Base-by-base conservation (phyloP, 1,140 invertebrate genomes). In the Bombus fervidus region DNA sequence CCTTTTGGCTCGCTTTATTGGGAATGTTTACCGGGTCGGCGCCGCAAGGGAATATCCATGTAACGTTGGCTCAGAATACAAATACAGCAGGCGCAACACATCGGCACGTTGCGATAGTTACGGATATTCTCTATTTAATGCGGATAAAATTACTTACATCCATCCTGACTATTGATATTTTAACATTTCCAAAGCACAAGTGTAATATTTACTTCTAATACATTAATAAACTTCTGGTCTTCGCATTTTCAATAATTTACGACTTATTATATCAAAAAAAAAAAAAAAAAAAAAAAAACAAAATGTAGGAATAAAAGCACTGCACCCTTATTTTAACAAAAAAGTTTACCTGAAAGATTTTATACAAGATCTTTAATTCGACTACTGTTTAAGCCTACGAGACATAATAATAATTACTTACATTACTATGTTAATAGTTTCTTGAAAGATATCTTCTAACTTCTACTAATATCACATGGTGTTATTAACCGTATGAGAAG, bases 21-120 rank as follows among this genome's bases (percentile, higher is more conserved):
- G 66, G 68, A 59, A 74, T 76, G 81, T 84, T 84, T 78, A 68
- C 66, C 81, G 53, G 37, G 25, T n/a, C 43, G 25, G 4, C 22
- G 81, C 85, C 74, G n/a, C 81, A 62, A 59, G 69, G 69, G 80
- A 86, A 86, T 86, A 86, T 86, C 79, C 85, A 75, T 82, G 81
- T 77, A 86, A 86, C 81, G 66, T 86, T 86, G 77, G 74, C 85
- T 75, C 80, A 53, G 69, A 73, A 73, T 81, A 81, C 77, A 85
- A 85, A 85, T 81, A 81, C 80, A 85, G 57, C 77, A 25, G 77
- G 47, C 47, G 47, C 39, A 18, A 62, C 57, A 57, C 64, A 34
- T 39, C 13, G 41, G 4, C 73, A 5, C 68, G 53, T 57, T 9
- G 77, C 83, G 10, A 47, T 47, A n/a, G 34, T 15, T 37, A n/a